A percentile compares a stretch with the other conserved stretches of the same genome.
Evolutionary conservation across 2,113 vertebrate genomes (phyloP).

Genomic region (Gasterosteus nipponicus): DNA sequence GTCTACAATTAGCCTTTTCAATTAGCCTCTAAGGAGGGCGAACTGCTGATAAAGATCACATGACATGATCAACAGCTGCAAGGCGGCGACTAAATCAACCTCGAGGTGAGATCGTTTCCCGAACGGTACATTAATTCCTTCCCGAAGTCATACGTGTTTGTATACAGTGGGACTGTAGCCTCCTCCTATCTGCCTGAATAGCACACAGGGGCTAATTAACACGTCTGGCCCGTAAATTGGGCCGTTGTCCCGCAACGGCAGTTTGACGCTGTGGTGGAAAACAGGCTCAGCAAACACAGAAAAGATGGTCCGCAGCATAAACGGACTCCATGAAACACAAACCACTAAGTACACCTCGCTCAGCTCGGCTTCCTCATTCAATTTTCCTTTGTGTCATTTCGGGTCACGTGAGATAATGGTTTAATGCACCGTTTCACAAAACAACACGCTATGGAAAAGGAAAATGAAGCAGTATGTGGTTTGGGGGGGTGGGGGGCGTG

Average conservation of each 20-base stretch:
- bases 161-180: slow-evolving; percentile 34
- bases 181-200: slow-evolving; percentile 48
- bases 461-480: slow-evolving; percentile 28
- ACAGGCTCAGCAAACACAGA: slow-evolving; percentile 55
- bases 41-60: neutral
- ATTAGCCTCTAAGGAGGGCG: neutral
- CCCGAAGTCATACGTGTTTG: slow-evolving; percentile 42
- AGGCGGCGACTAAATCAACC: neutral
- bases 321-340: slow-evolving; percentile 49
- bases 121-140: slow-evolving; percentile 10
- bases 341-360: slow-evolving; percentile 31
- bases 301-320: slow-evolving; percentile 38
- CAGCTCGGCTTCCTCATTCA: slow-evolving; percentile 35
- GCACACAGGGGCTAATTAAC: slow-evolving; percentile 62
- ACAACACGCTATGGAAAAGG: slow-evolving; percentile 35
- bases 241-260: slow-evolving; percentile 53
- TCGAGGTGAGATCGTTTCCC: slow-evolving; percentile 2
- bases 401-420: slow-evolving; percentile 45
- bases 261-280: slow-evolving; percentile 38
- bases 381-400: slow-evolving; percentile 46
- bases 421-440: slow-evolving; percentile 44
- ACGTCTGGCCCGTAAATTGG: slow-evolving; percentile 64
- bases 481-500: neutral
- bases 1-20: neutral
- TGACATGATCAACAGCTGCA: slow-evolving; percentile 4